Base-by-base conservation (phyloP, 2,113 vertebrate genomes). In the rat (Rattus norvegicus) region DNA sequence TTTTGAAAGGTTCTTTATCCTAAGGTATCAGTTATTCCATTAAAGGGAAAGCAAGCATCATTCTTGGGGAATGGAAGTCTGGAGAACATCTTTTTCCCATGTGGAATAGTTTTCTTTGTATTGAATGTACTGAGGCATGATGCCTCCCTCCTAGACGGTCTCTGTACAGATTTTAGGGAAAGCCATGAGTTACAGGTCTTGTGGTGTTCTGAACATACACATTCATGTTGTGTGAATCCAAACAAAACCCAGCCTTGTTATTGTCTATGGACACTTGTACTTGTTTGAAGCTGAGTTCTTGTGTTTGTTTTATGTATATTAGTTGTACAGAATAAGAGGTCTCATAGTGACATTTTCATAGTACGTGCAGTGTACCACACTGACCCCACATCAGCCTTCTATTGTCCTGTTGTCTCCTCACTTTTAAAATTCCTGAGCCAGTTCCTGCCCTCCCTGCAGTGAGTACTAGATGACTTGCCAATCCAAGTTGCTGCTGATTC, bases 1-100 rank as follows among this genome's bases (percentile, higher is more conserved):
- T 72, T 95, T 90, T 92, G 87, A 93, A 92, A 63, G 39, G 8
- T 75, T 95, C 33, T 91, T 94, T 94, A 85, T 69, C 33, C 67
- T 69, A 90, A 83, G 65, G 22, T 56, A 17, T 79, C 52, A 85
- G 22, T 86, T 87, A 20, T 39, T 90, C 14, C 72, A 12, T 80
- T 28, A 84, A n/a, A 92, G 70, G 54, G 63, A 94, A 94, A 52
- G 3, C 30, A 80, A 47, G 16, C 28, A n/a, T 36, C 61, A 47
- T 96, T 30, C 30, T 77, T 52, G 76, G 63, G 49, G 65, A 26
- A 63, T 28, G 54, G 39, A 88, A 76, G 70, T n/a, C 24, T 70
- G 49, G 22, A 8, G 39, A 28, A 7, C 8, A 43, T 20, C 39
- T 73, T 92, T 92, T 94, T 56, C 54, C n/a, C 39, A 33, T 47